Percentiles rank a stretch among this genome's conserved stretches.
Conservation (phyloP, 1,140 invertebrate genomes). For the Bicyclus anynana region DNA sequence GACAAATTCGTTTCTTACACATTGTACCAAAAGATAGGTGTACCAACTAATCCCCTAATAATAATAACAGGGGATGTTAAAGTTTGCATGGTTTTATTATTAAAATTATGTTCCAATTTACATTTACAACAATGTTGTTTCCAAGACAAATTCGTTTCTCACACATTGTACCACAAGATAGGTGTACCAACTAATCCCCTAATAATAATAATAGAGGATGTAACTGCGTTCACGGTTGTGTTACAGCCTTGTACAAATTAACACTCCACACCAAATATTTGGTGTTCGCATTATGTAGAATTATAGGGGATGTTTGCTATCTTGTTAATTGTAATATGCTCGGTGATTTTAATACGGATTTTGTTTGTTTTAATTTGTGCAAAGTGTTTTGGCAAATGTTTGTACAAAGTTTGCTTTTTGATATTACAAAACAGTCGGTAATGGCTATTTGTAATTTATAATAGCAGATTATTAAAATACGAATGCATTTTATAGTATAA, state of each 20-base stretch:
- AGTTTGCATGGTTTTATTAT: no score
- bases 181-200: conserved; percentile 41
- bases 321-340: conserved; percentile 1
- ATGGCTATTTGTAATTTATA: no score
- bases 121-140: no score
- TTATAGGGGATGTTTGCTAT: neutral
- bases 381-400: neutral
- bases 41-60: conserved; percentile 9
- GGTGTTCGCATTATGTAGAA: conserved; percentile 12
- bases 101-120: no score
- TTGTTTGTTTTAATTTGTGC: neutral
- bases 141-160: no score
- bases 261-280: conserved; percentile 40
- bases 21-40: neutral
- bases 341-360: no score
- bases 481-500: no score
- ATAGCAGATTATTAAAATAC: no score
- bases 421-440: no score
- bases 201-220: conserved; percentile 45
- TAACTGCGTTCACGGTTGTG: conserved; percentile 31
- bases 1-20: no score
- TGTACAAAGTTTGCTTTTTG: neutral
- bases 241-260: conserved; percentile 32
- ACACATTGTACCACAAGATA: conserved; percentile 11
- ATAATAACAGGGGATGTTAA: neutral